phyloP scores from a whole-genome alignment of 2,113 vertebrate species.

The Atrichornis clamosus region DNA sequence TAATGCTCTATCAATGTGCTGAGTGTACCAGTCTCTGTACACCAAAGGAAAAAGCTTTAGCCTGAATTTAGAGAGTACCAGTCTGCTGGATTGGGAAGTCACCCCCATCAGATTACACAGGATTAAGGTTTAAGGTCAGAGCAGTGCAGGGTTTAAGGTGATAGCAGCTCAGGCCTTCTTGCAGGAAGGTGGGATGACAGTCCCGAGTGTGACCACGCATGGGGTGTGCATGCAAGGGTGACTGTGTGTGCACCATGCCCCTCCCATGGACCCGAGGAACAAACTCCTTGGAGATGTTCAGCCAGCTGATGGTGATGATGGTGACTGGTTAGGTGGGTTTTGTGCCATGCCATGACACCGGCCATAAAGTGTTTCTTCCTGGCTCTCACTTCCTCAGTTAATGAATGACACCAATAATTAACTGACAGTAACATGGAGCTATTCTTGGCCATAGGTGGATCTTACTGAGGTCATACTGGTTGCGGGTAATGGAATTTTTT shows the following conservation, averaged over 20 bases:
- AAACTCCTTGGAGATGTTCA: neutral
- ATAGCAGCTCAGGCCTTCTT: neutral
- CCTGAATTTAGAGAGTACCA: neutral
- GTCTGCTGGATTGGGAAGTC: neutral
- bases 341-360: neutral
- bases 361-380: conserved; percentile 4
- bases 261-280: neutral
- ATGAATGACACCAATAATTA: conserved; percentile 68
- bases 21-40: neutral
- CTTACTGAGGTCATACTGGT: conserved; percentile 64
- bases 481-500: conserved; percentile 62
- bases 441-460: conserved; percentile 49
- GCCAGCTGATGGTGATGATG: neutral
- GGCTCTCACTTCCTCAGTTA: conserved; percentile 50
- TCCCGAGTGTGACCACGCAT: neutral
- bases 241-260: neutral
- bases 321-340: neutral
- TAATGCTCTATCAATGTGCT: neutral
- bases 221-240: neutral
- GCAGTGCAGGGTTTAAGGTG: accelerated
- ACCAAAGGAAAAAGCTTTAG: neutral
- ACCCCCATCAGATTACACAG: neutral
- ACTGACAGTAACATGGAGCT: conserved; percentile 64
- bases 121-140: neutral
- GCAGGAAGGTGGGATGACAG: neutral